A percentile compares a stretch with the other conserved stretches of the same genome.
These are phyloP conservation scores for Sturmia bella DNA, from an alignment of 2,888 invertebrate species.

Conservation along the genomic window DNA sequence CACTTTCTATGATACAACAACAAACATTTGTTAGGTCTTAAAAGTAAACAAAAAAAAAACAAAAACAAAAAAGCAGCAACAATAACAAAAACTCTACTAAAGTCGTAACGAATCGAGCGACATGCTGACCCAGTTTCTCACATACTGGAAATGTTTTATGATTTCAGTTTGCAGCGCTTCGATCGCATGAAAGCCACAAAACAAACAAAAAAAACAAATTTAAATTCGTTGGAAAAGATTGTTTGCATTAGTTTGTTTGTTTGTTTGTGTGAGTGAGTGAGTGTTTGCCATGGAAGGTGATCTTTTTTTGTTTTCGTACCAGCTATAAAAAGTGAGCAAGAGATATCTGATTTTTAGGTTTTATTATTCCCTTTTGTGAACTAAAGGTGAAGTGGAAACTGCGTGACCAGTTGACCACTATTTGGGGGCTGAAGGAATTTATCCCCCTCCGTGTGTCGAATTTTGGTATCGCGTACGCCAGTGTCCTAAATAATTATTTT, in stretches of 20 bases:
- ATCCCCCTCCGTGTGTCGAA: too few relatives aligned
- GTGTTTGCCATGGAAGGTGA: conserved; percentile 31
- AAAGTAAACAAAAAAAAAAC: conserved; percentile 28
- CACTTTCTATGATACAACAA: conserved; percentile 71
- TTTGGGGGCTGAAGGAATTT: too few relatives aligned
- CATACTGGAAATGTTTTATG: conserved; percentile 69
- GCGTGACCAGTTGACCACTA: too few relatives aligned
- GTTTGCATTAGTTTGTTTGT: conserved; percentile 15
- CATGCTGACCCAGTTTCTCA: conserved; percentile 80
- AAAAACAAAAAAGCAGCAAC: conserved; percentile 65
- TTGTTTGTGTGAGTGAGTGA: neutral
- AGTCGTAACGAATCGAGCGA: conserved; percentile 73
- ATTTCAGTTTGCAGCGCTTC: conserved; percentile 39
- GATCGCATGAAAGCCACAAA: conserved; percentile 22
- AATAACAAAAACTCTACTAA: conserved; percentile 39
- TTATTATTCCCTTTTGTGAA: too few relatives aligned
- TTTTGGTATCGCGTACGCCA: too few relatives aligned
- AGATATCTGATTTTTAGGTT: neutral
- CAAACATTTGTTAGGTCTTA: conserved; percentile 60
- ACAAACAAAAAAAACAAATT: conserved; percentile 1
- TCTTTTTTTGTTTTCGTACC: neutral
- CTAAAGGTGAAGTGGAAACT: too few relatives aligned
- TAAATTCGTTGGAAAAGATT: conserved; percentile 8
- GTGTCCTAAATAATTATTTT: too few relatives aligned
- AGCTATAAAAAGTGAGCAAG: too few relatives aligned